A percentile compares a stretch with the other conserved stretches of the same genome.
Evolutionary conservation across 1,140 invertebrate genomes (phyloP).

Genomic region (Papilio helenus): DNA sequence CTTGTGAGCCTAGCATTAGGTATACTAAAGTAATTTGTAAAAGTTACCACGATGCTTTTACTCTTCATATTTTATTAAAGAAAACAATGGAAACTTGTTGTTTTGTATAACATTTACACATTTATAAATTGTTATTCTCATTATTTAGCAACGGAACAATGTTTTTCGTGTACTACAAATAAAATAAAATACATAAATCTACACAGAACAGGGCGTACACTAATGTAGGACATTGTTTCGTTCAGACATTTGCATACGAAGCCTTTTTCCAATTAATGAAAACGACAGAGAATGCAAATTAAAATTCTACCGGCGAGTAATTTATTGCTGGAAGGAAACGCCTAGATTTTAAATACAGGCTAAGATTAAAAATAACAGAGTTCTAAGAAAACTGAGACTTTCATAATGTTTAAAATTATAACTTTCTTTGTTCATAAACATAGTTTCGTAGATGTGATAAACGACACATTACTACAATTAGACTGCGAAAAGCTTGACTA

Average conservation of each 20-base stretch:
- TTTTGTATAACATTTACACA: not conserved
- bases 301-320: not conserved
- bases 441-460: not conserved
- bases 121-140: not conserved
- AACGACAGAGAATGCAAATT: conserved; percentile 2
- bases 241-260: not conserved
- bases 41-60: not conserved
- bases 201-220: not conserved
- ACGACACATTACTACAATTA: not conserved
- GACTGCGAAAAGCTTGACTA: not conserved
- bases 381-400: not conserved
- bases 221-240: not conserved
- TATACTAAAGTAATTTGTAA: not conserved
- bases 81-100: not conserved
- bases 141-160: not conserved
- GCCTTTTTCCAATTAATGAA: conserved; percentile 12
- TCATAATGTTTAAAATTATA: not conserved
- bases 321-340: not conserved
- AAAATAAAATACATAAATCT: conserved; percentile 3
- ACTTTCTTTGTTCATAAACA: not conserved
- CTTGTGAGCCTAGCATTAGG: not conserved
- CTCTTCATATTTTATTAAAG: not conserved
- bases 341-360: not conserved
- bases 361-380: not conserved
- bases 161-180: not conserved